A percentile compares a stretch with the other conserved stretches of the same genome.
These are phyloP conservation scores for Ecliptopera silaceata DNA, from an alignment of 2,888 invertebrate species.

Conservation along the genomic window DNA sequence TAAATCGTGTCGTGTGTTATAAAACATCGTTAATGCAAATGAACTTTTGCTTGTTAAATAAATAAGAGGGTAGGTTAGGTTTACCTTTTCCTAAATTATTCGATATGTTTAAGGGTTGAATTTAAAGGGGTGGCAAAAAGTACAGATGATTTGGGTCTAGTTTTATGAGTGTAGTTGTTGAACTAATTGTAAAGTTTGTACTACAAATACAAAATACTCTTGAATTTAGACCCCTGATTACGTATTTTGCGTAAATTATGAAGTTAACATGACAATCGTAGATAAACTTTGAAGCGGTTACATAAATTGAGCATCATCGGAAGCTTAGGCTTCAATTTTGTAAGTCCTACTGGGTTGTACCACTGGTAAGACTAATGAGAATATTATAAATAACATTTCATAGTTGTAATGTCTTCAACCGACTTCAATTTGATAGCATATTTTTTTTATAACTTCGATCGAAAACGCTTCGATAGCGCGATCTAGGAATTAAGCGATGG, in stretches of 20 bases:
- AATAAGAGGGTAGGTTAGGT: conserved; percentile 32
- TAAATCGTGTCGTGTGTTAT: conserved; percentile 11
- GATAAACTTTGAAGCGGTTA: too few relatives aligned
- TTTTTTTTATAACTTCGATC: too few relatives aligned
- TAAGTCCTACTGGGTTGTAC: too few relatives aligned
- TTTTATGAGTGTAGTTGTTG: conserved; percentile 21
- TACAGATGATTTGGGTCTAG: conserved; percentile 15
- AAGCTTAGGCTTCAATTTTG: too few relatives aligned
- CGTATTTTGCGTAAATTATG: neutral
- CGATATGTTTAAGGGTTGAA: conserved; percentile 31
- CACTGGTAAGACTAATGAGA: too few relatives aligned
- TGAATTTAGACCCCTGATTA: neutral
- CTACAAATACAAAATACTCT: neutral
- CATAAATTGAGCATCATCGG: too few relatives aligned
- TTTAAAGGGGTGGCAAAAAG: conserved; percentile 25
- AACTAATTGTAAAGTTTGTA: conserved; percentile 13
- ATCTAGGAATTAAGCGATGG: too few relatives aligned
- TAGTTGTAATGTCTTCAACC: too few relatives aligned
- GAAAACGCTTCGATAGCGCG: too few relatives aligned
- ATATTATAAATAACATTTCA: too few relatives aligned
- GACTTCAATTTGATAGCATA: too few relatives aligned
- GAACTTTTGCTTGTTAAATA: conserved; percentile 31
- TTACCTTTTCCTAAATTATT: conserved; percentile 35
- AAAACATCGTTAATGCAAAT: neutral
- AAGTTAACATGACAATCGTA: too few relatives aligned